Base-by-base conservation (phyloP, 1,140 invertebrate species). In the Brachionus paranguensis region DNA sequence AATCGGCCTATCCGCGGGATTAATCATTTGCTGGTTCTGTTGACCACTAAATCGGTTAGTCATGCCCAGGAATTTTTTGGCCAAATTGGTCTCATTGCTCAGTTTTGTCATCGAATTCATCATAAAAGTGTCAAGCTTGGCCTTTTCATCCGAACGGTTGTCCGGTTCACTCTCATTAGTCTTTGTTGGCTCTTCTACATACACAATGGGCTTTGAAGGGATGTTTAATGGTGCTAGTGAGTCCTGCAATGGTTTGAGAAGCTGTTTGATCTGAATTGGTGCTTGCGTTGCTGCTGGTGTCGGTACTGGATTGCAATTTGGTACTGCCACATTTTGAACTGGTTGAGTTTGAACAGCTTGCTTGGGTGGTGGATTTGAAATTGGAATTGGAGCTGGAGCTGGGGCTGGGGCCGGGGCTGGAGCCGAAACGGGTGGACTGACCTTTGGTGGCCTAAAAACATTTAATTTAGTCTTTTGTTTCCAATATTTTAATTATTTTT, bases 81-180 rank as follows among this genome's bases (percentile, higher is more conserved):
- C 41, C 37, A 72, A 72, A 72, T 43, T 72, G 12, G 33, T 20
- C 11, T 76, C 72, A 27, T 43, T 29, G 6, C 10, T 24, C 8
- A 50, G 11, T 76, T 76, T 76, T 8, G 72, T 68, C 78, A 81
- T 81, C 55, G 78, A 81, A 47, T 64, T 81, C 27, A 81, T 81
- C 33, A 81, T 24, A 27, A 81, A 64, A 0, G 78, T 37, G 55
- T 81, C 53, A 2, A 81, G 29, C 24, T 81, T 81, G 8, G 78
- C 78, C 41, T 64, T 81, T 47, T 81, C 78, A n/a, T 81, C 78
- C 29, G 41, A 45, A 29, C 78, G 29, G 45, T 11, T 41, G 60
- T 68, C 78, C 1, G 10, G 10, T 3, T 43, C 20, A 20, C 3
- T 27, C 17, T 81, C 50, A 5, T 24, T 64, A 1, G 53, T 17